Base-by-base conservation (phyloP, 2,797 vertebrate species). In the Aphelocoma californica region DNA sequence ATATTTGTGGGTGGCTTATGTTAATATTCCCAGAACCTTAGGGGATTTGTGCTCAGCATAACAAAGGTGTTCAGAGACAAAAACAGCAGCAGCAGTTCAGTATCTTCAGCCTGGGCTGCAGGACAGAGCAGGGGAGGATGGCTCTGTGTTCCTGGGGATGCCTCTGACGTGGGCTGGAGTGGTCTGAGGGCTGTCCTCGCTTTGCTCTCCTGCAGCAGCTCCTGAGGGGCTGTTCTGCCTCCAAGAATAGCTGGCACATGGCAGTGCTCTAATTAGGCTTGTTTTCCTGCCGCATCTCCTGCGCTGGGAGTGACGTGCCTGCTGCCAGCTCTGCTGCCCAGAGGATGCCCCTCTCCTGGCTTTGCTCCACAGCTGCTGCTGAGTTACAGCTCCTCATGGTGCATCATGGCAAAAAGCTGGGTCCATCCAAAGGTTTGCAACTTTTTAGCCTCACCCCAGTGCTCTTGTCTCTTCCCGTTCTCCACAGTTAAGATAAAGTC, bases 201-300 rank as follows among this genome's bases (percentile, higher is more conserved):
- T 89, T 93, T 0, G 5, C 72, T 82, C 38, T 88, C 88, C 45
- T 81, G 53, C 31, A n/a, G 0, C 44, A 82, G 86, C 72, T 95
- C 95, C 92, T 75, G 75, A 90, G 93, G 94, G 92, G 88, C 91
- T 92, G 38, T 54, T 89, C 84, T 92, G 84, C 51, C 81, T 89
- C 92, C 84, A 78, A 78, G 92, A 96, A 95, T 92, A 97, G 92
- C 93, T 93, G 84, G 81, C 89, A 94, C 86, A 21, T 74, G 69
- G 91, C 81, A 47, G 69, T 40, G 60, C 92, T 88, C 93, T 88
- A 54, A 65, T 96, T 92, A 65, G 12, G 14, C 61, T 90, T 50
- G 12, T 77, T 88, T 92, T 74, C 66, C 32, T 56, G 57, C 83
- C 5, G 3, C 53, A 31, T 53, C 82, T 75, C 70, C 80, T 84